Base-by-base conservation (phyloP, 2,797 vertebrate species). In the Pangasius krempfi region DNA sequence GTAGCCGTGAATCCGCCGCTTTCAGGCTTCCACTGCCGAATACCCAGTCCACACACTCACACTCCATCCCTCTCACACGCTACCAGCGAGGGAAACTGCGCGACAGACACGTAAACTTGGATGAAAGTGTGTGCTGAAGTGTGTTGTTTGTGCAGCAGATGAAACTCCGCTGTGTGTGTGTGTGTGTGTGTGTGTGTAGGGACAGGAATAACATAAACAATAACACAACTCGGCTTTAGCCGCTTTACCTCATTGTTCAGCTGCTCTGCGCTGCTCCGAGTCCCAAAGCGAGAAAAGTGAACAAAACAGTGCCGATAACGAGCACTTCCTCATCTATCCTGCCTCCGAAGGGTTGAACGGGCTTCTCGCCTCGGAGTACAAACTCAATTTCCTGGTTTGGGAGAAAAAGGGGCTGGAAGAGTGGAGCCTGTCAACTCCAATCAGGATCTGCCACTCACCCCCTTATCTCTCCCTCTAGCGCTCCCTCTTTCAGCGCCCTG, bases 181-280 rank as follows among this genome's bases (percentile, higher is more conserved):
- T n/a, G 82, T 54, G 58, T 40, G 58, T 44, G 81, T 47, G 27
- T 44, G 33, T n/a, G 81, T 60, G 79, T 12, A 1, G 2, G n/a
- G 16, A 37, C 9, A 54, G 10, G 7, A 58, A 37, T 16, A 56
- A 54, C 27, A 72, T 16, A 50, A 66, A 27, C 60, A 37, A 50
- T 52, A 70, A 37, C n/a, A 68, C 47, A 52, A 40, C 54, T 60
- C 60, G 25, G 22, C 54, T 40, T 60, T 30, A 54, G 50, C 50
- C 20, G 78, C 54, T 80, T 93, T 95, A 96, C 96, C 96, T 97
- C 96, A 97, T 97, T 96, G 95, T 96, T 95, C 93, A 90, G 93
- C 95, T 94, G 93, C 92, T 94, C 95, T 93, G 94, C 33, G 93
- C 95, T 94, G 83, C 83, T 72, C 64, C 83, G 66, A 27, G 64